Conservation (phyloP, 1,140 invertebrate species). For the Bombus breviceps region DNA sequence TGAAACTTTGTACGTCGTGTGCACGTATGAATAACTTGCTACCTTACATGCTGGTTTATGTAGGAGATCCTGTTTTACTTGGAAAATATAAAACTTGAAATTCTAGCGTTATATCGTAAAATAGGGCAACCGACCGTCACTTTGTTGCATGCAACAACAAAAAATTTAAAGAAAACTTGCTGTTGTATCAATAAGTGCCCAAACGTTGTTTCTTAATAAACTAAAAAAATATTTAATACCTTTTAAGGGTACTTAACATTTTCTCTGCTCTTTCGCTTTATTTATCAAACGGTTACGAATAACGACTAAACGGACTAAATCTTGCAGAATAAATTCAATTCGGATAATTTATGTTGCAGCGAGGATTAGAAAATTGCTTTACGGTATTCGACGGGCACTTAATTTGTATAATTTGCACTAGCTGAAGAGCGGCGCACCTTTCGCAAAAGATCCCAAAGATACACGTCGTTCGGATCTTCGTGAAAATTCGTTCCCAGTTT, state of each 20-base stretch:
- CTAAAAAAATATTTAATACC: too few relatives aligned
- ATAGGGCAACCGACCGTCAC: not conserved
- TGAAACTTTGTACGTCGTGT: not conserved
- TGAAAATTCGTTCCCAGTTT: slow-evolving; percentile 35
- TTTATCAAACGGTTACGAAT: not conserved
- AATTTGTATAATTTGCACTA: not conserved
- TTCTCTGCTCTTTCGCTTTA: not conserved
- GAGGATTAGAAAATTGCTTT: too few relatives aligned
- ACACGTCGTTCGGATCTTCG: not conserved
- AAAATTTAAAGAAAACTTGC: not conserved
- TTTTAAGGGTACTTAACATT: not conserved
- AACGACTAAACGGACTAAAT: too few relatives aligned
- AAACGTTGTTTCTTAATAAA: not conserved
- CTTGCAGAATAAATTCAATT: not conserved
- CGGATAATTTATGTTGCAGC: not conserved
- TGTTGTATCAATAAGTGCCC: not conserved
- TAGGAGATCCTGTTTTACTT: not conserved
- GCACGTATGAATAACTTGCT: not conserved
- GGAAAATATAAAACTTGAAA: not conserved
- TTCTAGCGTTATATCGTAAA: not conserved
- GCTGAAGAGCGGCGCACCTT: too few relatives aligned
- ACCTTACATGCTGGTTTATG: not conserved
- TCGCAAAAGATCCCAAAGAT: not conserved
- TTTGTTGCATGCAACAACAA: not conserved
- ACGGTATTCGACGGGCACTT: not conserved